These are phyloP conservation scores for Hydriomena furcata DNA, from an alignment of 2,888 invertebrate species.

Conservation along the genomic window DNA sequence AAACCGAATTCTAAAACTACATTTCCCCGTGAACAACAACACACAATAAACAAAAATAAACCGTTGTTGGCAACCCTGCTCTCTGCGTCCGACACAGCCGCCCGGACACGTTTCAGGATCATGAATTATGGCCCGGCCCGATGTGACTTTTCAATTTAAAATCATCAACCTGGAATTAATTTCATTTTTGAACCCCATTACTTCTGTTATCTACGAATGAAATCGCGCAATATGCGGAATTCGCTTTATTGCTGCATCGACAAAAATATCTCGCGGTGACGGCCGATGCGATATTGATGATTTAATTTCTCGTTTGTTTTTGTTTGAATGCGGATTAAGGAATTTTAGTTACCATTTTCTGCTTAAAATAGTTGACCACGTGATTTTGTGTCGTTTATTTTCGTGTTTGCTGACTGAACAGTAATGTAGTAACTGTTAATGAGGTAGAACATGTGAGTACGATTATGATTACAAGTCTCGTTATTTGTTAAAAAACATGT, in stretches of 20 bases:
- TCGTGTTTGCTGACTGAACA: not conserved
- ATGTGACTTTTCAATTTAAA: slow-evolving; percentile 85
- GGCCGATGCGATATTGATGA: slow-evolving; percentile 49
- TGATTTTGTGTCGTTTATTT: slow-evolving; percentile 6
- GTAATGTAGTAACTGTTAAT: not conserved
- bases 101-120: slow-evolving; percentile 82
- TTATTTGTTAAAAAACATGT: not conserved
- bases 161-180: slow-evolving; percentile 85
- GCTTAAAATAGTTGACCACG: slow-evolving; percentile 17
- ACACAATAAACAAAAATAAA: slow-evolving; percentile 54
- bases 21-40: slow-evolving; percentile 35
- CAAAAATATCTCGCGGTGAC: slow-evolving; percentile 75
- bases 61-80: slow-evolving; percentile 63
- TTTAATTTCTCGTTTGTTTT: slow-evolving; percentile 62
- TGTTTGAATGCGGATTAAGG: slow-evolving; percentile 38
- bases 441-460: not conserved
- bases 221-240: slow-evolving; percentile 80
- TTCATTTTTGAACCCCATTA: slow-evolving; percentile 84
- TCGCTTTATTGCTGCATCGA: slow-evolving; percentile 74
- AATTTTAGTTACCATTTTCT: slow-evolving; percentile 23
- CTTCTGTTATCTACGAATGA: slow-evolving; percentile 80
- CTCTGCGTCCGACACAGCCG: slow-evolving; percentile 72
- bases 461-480: not conserved
- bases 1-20: slow-evolving; percentile 39
- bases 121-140: slow-evolving; percentile 83